Conservation (phyloP, 2,113 vertebrate species). For the Pampusana beccarii region DNA sequence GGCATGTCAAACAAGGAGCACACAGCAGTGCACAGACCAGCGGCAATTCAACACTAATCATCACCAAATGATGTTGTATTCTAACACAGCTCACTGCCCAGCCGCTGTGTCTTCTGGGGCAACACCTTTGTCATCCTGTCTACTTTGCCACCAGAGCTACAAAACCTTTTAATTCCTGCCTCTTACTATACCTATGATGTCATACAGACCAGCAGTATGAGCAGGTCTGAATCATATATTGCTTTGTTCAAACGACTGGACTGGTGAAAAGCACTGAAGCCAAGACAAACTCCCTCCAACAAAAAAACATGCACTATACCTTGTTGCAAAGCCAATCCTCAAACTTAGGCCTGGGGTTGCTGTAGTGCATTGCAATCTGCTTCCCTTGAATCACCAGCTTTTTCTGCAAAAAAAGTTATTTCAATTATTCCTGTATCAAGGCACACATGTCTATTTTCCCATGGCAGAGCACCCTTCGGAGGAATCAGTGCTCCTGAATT, state of each 20-base stretch:
- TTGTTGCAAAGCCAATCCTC: constrained; percentile 99
- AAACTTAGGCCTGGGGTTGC: constrained; percentile 96
- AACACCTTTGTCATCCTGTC: not conserved
- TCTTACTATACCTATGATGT: not conserved
- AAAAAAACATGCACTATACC: constrained; percentile 69
- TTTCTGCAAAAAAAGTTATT: constrained; percentile 91
- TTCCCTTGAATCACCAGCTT: constrained; percentile 95
- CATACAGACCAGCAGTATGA: fast-evolving
- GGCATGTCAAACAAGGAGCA: not conserved
- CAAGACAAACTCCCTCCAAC: not conserved
- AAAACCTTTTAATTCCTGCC: not conserved
- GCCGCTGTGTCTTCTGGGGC: not conserved
- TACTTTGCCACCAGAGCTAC: not conserved
- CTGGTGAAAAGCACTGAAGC: no score
- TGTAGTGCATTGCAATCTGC: constrained; percentile 97
- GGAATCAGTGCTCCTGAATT: constrained; percentile 89
- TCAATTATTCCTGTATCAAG: constrained; percentile 81
- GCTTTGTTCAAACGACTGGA: not conserved
- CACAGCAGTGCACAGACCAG: not conserved
- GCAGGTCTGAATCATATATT: fast-evolving
- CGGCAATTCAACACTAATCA: no score
- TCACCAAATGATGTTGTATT: fast-evolving
- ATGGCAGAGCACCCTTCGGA: constrained; percentile 96
- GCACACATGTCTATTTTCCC: constrained; percentile 77
- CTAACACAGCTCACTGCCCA: not conserved